Evolutionary conservation across 2,797 vertebrate genomes (phyloP), one percentile per base, ranked within the genome.

Genomic region (Pseudotriccus pelzelni): DNA sequence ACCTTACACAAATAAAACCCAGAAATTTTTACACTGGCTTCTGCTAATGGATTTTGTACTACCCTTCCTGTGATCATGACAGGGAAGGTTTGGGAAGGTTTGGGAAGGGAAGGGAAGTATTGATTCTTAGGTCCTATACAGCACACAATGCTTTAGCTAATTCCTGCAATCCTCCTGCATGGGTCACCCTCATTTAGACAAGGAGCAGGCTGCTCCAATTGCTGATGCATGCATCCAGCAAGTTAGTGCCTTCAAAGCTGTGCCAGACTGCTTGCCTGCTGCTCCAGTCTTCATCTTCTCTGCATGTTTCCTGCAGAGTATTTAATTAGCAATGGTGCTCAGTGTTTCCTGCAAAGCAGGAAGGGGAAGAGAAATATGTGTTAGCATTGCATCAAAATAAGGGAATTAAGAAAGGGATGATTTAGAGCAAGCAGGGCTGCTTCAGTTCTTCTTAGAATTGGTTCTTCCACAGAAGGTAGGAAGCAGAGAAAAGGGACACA

Each of bases 211-310:
- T 74, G 27, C 27, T 69, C 6, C 19, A 2, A 28, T 37, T 56
- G 7, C 60, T 60, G 49, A 43, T n/a, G 23, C 55, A 32, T 12
- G 16, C 20, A 50, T 18, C 25, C n/a, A 59, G 22, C 12, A 49
- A 21, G 8, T 6, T 59, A 23, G 22, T 39, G 73, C 20, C 39
- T 73, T 68, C 59, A 10, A 36, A 81, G 36, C 9, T 41, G 13
- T 59, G 36, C 49, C 69, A 67, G 36, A 53, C 11, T 0, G 0
- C 27, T 76, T 5, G 2, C 28, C n/a, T 56, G 8, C 16, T 78
- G 23, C 41, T 87, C 49, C 11, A 6, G 24, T 16, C 25, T 90
- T 15, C 41, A 34, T 34, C 50, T 68, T 46, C 34, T 68, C 69
- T 87, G 27, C 22, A 2, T 18, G 43, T 37, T 74, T 94, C 22